Conservation (phyloP, 2,888 invertebrate species). For the Coelinius sp. region DNA sequence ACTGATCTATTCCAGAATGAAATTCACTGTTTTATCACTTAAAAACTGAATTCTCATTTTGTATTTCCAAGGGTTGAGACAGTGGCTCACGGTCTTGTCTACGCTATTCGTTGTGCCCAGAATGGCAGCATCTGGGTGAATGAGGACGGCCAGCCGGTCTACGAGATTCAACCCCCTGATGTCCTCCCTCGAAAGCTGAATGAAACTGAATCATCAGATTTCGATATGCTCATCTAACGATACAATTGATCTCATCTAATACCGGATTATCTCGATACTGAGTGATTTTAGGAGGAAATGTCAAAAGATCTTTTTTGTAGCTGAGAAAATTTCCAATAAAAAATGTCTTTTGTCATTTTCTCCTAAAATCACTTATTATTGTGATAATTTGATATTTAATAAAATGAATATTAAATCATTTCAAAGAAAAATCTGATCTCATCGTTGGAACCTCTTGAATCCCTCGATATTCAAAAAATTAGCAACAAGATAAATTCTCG, state of each 20-base stretch:
- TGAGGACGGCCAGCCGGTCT: slow-evolving; percentile 64
- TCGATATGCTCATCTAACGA: slow-evolving; percentile 25
- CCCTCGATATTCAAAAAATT: not conserved
- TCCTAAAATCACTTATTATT: too few relatives aligned
- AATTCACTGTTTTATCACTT: not conserved
- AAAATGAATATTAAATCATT: too few relatives aligned
- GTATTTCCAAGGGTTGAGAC: slow-evolving; percentile 55
- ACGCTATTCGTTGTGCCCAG: slow-evolving; percentile 62
- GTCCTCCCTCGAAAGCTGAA: slow-evolving; percentile 51
- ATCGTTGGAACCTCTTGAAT: not conserved
- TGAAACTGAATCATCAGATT: slow-evolving; percentile 31
- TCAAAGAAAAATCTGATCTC: not conserved
- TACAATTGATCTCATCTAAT: not conserved
- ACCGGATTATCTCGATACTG: too few relatives aligned
- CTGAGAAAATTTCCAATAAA: too few relatives aligned
- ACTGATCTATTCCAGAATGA: too few relatives aligned
- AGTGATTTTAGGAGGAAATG: too few relatives aligned
- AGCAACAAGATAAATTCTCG: not conserved
- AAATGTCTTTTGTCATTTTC: too few relatives aligned
- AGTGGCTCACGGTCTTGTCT: slow-evolving; percentile 62
- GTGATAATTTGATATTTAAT: too few relatives aligned
- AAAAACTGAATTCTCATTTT: slow-evolving; percentile 35
- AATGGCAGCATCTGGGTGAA: slow-evolving; percentile 66
- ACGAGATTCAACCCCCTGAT: slow-evolving; percentile 62
- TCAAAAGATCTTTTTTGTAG: too few relatives aligned